Base-by-base conservation (phyloP, 2,888 invertebrate species). In the Spodoptera picta region DNA sequence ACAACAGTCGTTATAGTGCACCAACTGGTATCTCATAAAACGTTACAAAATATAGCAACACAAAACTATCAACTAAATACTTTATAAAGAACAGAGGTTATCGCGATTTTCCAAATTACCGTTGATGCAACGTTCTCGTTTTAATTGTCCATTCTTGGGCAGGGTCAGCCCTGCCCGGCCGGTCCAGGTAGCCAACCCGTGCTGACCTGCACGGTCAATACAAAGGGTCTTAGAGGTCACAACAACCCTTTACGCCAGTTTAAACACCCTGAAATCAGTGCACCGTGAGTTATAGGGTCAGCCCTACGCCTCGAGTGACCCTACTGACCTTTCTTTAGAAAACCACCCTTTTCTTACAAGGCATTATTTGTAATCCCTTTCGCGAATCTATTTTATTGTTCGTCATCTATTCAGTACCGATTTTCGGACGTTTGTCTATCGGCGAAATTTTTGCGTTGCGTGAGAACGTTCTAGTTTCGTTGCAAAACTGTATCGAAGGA, bases 291-390 rank as follows among this genome's bases (percentile, higher is more conserved):
- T 91, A 94, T 93, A 90, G 93, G 95, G 95, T 95, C 95, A 94
- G 83, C 88, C 87, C 85, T 80, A 85, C 89, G 89, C 89, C 73
- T 84, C 83, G 69, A 87, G 87, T 95, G 94, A 94, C 93, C 93
- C 85, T 63, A 87, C 90, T 94, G 94, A 94, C 94, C 93, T 86
- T 81, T 86, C 87, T 87, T 85, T 88, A 86, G 77, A 90, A 90
- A 81, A 75, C 86, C 83, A 92, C 90, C 94, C 94, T 86, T 93
- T 94, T 91, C 92, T 92, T 92, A 90, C 90, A 92, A 89, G 87
- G 85, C 85, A 95, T 95, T 95, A 95, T 95, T 95, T 94, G 95
- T 93, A 93, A 92, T 92, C 92, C 95, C 94, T 95, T 93, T 92
- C 89, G 95, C 95, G 95, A 95, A 95, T 95, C 95, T 95, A 95